Evolutionary conservation across 2,797 vertebrate species (phyloP), one percentile per base, ranked within the genome.

Genomic region (Apogon talboti): DNA sequence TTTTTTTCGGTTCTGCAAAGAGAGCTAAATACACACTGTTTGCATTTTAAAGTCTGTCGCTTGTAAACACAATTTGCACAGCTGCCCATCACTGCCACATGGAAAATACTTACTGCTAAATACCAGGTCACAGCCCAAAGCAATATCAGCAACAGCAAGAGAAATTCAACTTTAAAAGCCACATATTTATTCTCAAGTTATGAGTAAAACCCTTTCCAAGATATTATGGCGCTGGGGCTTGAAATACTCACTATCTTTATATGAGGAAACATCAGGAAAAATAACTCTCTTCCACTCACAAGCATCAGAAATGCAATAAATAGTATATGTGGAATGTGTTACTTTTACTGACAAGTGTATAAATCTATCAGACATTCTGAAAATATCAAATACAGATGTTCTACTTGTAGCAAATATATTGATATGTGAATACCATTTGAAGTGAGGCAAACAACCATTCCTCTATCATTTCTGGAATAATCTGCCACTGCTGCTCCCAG

Each of bases 11-110:
- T n/a, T n/a, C n/a, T n/a, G n/a, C n/a, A 60, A 37, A 28, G 19
- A 11, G 46, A 50, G 73, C 77, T 78, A 71, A 75, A 76, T 68
- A 65, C 43, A 77, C 57, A 62, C 51, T n/a, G n/a, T n/a, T n/a
- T 19, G 48, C 46, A 4, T 71, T 76, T 10, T 13, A 16, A 40
- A 52, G 66, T 49, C 52, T 30, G 30, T 76, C 66, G 60, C 66
- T 79, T 68, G 37, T 74, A 73, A 84, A 84, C 73, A 53, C 49
- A 68, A 66, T 81, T 81, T 76, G 61, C 50, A 61, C 63, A 66
- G 56, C 73, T 69, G 55, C 69, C 79, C 64, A 52, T 68, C 14
- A 2, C 40, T 54, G 70, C 46, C 69, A 71, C 67, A 81, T 67
- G 57, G 65, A 46, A 49, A 52, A 64, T 24, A 28, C n/a, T 38